A percentile compares a stretch with the other conserved stretches of the same genome.
phyloP scores from a whole-genome alignment of 2,113 vertebrate genomes.

The Festucalex cinctus region DNA sequence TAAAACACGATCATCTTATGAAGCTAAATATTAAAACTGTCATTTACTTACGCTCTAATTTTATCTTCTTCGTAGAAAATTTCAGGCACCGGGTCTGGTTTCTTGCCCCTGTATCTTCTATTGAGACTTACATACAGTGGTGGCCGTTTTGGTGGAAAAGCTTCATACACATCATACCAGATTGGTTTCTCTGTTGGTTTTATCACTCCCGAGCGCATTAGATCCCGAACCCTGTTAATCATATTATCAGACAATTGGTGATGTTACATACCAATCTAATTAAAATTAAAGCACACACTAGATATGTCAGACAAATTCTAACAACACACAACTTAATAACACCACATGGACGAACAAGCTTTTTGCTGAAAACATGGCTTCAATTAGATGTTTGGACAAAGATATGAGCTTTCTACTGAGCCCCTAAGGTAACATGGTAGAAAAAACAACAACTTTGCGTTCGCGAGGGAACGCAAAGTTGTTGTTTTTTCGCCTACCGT shows the following conservation, averaged over 20 bases:
- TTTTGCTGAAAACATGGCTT: no score
- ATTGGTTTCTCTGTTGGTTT: slow-evolving; percentile 74
- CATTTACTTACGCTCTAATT: slow-evolving; percentile 83
- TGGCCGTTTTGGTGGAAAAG: slow-evolving; percentile 82
- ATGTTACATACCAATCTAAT: not conserved
- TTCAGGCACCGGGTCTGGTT: slow-evolving; percentile 58
- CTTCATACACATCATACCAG: slow-evolving; percentile 84
- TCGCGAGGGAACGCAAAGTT: no score
- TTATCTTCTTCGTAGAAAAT: slow-evolving; percentile 86
- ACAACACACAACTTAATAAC: not conserved
- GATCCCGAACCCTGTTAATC: slow-evolving; percentile 75
- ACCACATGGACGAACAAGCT: no score
- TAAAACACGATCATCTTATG: not conserved
- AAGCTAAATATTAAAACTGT: no score
- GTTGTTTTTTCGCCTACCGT: no score
- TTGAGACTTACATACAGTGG: slow-evolving; percentile 66
- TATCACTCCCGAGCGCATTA: slow-evolving; percentile 79
- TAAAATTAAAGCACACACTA: no score
- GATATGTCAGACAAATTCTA: not conserved
- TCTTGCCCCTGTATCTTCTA: slow-evolving; percentile 19
- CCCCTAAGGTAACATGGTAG: no score
- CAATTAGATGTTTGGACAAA: no score
- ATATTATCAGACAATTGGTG: not conserved
- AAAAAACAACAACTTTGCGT: no score
- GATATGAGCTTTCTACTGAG: no score